These are phyloP conservation scores for Sinocyclocheilus anshuiensis DNA, from an alignment of 2,113 vertebrate species.

Conservation along the genomic window DNA sequence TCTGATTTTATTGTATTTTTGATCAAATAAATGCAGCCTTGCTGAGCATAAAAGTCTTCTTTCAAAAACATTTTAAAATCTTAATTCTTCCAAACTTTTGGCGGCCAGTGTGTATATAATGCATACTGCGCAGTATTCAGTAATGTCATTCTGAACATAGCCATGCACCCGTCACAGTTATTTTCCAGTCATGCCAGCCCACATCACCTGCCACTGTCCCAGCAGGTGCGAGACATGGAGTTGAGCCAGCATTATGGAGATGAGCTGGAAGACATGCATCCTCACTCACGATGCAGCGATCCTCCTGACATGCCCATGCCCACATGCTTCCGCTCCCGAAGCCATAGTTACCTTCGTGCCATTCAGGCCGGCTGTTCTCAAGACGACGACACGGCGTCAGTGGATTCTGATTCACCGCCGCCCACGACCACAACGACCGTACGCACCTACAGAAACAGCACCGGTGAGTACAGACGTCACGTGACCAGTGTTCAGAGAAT, in stretches of 20 bases:
- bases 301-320: constrained; percentile 90
- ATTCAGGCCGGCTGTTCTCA: constrained; percentile 98
- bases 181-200: too few relatives aligned
- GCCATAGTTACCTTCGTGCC: constrained; percentile 98
- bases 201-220: background rate
- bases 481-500: too few relatives aligned
- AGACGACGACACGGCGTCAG: constrained; percentile 90
- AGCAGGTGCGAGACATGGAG: constrained; percentile 86
- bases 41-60: too few relatives aligned
- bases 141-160: background rate
- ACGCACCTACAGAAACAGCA: constrained; percentile 90
- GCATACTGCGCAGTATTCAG: background rate
- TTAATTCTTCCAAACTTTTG: too few relatives aligned
- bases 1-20: too few relatives aligned
- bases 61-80: too few relatives aligned
- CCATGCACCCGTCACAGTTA: too few relatives aligned
- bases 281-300: constrained; percentile 83
- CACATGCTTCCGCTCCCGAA: constrained; percentile 95
- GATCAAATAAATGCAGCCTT: too few relatives aligned
- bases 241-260: constrained; percentile 78
- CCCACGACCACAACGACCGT: constrained; percentile 83
- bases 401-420: constrained; percentile 92
- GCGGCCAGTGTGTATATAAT: too few relatives aligned
- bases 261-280: constrained; percentile 73
- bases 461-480: constrained; percentile 75